Evolutionary conservation across 2,113 vertebrate genomes (phyloP), one percentile per base, ranked within the genome.

Genomic region (Poeciliopsis prolifica): DNA sequence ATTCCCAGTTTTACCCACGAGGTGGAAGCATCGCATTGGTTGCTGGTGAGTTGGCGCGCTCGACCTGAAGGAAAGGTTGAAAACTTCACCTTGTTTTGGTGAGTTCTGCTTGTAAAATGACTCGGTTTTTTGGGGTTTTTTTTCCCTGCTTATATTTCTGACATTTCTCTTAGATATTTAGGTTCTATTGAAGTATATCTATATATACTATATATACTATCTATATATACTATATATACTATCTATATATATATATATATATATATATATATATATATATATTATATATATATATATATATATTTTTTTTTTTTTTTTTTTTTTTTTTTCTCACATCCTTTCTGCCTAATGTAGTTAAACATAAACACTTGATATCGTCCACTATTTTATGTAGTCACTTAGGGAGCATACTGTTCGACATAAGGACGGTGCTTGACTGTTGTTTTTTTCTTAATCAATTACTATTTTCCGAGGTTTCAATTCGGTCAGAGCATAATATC

Each of bases 401-500:
- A 65, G 44, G 72, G 82, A 92, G 80, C 91, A 92, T 89, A 88
- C 89, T 91, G 93, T 72, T 35, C 76, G 87, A 91, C 88, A 91
- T 89, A 86, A 84, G 87, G 87, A 67, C 72, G 74, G 85, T 81
- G 85, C 81, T 91, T 91, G 91, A 61, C 81, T n/a, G 71, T 54
- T 81, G 86, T 78, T 80, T 77, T 33, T 37, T 37, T 12, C 35
- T 37, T 12, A 12, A 78, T 74, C 82, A 79, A 78, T 85, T 77
- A 74, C 81, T 88, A 86, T 65, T 92, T 89, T 29, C 91, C 35
- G 88, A 89, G 79, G 84, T 72, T 86, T 89, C 78, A 70, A 80
- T 91, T 92, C 84, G 86, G 84, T 91, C 87, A 79, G 80, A 75
- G 86, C 89, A 82, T 93, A 92, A 87, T 86, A 92, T 93, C 88